Evolutionary conservation across 2,113 vertebrate species (phyloP).

Genomic region (Regulus satrapa): DNA sequence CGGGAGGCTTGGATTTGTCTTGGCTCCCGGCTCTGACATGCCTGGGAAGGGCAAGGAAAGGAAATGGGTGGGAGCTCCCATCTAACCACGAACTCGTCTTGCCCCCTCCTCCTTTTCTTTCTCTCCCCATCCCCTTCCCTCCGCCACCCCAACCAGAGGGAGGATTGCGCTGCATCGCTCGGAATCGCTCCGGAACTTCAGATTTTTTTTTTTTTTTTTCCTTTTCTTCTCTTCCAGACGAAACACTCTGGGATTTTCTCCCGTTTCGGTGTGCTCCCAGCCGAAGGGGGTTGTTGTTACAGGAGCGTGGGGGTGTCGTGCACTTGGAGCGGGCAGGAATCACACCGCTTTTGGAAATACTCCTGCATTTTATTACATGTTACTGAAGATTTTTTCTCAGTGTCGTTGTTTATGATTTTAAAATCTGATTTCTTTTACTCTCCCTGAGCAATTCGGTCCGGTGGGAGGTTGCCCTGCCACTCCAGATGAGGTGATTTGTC

Average conservation of each 20-base stretch:
- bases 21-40: conserved; percentile 84
- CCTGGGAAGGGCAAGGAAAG: conserved; percentile 92
- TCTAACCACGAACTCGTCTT: conserved; percentile 65
- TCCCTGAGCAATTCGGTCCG: neutral
- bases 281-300: neutral
- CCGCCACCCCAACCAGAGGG: conserved; percentile 47
- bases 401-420: rapidly evolving
- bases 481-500: neutral
- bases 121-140: neutral
- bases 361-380: rapidly evolving
- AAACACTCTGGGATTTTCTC: neutral
- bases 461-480: neutral
- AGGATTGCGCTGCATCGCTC: neutral
- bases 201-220: neutral
- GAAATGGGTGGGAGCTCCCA: conserved; percentile 85
- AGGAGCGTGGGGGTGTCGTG: rapidly evolving
- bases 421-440: rapidly evolving
- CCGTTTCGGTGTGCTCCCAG: neutral
- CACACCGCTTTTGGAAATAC: neutral
- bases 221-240: neutral
- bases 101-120: neutral
- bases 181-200: neutral
- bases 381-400: neutral
- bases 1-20: conserved; percentile 79
- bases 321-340: neutral